Conservation (phyloP, 2,797 vertebrate genomes). For the Heterohyrax brucei region DNA sequence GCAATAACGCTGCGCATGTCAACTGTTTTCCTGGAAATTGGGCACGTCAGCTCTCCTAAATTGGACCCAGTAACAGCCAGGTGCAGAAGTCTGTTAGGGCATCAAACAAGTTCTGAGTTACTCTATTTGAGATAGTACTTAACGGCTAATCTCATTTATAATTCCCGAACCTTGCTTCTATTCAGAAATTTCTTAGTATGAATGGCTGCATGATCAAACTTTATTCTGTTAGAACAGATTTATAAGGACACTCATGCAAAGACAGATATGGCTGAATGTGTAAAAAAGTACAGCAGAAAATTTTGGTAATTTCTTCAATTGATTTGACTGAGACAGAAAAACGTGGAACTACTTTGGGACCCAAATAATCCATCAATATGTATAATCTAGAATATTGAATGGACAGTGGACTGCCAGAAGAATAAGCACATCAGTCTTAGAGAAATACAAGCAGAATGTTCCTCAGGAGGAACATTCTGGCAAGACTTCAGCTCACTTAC, state of each 20-base stretch:
- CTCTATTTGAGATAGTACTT: conserved; percentile 35
- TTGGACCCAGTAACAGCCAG: conserved; percentile 27
- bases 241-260: conserved; percentile 56
- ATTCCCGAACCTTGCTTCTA: conserved; percentile 28
- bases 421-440: too few relatives aligned
- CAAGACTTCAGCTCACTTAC: too few relatives aligned
- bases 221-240: conserved; percentile 62
- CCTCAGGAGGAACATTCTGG: too few relatives aligned
- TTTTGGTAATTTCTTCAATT: conserved; percentile 74
- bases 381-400: conserved; percentile 58
- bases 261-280: conserved; percentile 49
- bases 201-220: neutral
- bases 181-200: conserved; percentile 33
- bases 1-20: neutral
- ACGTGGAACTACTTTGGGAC: conserved; percentile 81
- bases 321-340: conserved; percentile 78
- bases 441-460: too few relatives aligned
- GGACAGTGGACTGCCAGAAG: too few relatives aligned
- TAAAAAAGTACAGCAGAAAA: conserved; percentile 76
- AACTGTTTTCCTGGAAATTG: conserved; percentile 44
- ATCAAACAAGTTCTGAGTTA: conserved; percentile 47
- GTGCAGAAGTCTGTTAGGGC: conserved; percentile 17
- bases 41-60: conserved; percentile 53
- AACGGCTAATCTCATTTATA: conserved; percentile 67
- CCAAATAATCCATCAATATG: conserved; percentile 56